Percentiles rank a stretch among this genome's conserved stretches.
phyloP scores from a whole-genome alignment of 1,140 invertebrate species.

The Macrobrachium rosenbergii region DNA sequence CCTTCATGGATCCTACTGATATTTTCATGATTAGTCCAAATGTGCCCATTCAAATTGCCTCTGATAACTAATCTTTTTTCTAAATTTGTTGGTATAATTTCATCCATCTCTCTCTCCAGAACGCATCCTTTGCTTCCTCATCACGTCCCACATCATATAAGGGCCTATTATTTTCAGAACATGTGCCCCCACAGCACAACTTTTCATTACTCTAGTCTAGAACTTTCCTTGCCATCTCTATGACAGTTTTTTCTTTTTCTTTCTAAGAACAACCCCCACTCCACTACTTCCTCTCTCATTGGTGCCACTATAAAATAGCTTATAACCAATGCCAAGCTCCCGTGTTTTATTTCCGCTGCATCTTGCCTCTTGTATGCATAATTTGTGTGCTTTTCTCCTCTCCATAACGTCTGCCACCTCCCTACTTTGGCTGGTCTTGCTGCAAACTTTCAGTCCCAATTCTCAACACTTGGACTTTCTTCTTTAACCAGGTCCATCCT shows the following conservation, averaged over 20 bases:
- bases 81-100: too few species aligned
- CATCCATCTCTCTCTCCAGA: background rate
- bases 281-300: background rate
- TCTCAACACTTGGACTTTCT: background rate
- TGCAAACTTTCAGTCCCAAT: conserved; percentile 12
- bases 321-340: conserved; percentile 9
- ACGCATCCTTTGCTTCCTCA: conserved; percentile 14
- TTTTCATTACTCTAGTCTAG: background rate
- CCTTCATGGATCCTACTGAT: background rate
- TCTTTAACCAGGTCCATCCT: too few species aligned
- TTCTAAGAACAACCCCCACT: background rate
- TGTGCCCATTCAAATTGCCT: too few species aligned
- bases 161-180: background rate
- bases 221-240: background rate
- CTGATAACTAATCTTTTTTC: too few species aligned
- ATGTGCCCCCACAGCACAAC: background rate
- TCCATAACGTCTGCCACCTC: too few species aligned
- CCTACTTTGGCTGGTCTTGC: background rate
- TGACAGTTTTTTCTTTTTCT: background rate
- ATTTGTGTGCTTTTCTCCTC: background rate
- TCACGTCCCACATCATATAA: background rate
- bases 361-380: conserved; percentile 13
- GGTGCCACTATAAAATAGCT: background rate
- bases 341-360: background rate
- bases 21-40: too few species aligned